Base-by-base conservation (phyloP, 2,797 vertebrate species). In the Phrynocephalus guinanensis region DNA sequence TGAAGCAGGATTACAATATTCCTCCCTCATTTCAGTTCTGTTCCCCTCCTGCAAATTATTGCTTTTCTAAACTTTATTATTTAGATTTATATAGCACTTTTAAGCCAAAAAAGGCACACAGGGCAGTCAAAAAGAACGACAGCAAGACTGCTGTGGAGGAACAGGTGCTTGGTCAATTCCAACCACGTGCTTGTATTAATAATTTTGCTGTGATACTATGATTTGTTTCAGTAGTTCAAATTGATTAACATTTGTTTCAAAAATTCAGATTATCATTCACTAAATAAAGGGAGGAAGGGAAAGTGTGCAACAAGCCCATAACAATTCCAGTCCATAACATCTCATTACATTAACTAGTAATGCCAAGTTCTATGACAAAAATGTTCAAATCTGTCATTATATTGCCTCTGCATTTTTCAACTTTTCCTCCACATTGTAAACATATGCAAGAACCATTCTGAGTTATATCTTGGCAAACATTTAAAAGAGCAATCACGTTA, bases 321-420 rank as follows among this genome's bases (percentile, higher is more conserved):
- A 94, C 87, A 89, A 90, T 91, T 91, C 90, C 91, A 91, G 88
- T 89, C 91, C 84, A 90, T 6, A 90, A 88, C 85, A 91, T 75
- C 79, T 94, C 93, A 95, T 91, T 94, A 91, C 87, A 93, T 90
- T 92, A 93, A 84, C 91, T 86, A 89, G 85, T 90, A 91, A 91
- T 79, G 77, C 83, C 79, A 93, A 88, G 79, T 91, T 92, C 94
- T 94, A 87, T 68, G 92, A 87, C 84, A 93, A 95, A 84, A 77
- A 84, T 15, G 9, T 56, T 92, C 91, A 91, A 94, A 94, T 95
- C 87, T 94, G 89, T 94, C 88, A 91, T 89, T 80, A 88, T 56
- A 87, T 44, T 77, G 88, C 93, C 92, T 92, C 73, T 75, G 78
- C 87, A 84, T 82, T 91, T 93, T 48, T 83, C 2, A 8, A 68